Evolutionary conservation across 2,888 invertebrate genomes (phyloP).

Genomic region (Tetropium fuscum): DNA sequence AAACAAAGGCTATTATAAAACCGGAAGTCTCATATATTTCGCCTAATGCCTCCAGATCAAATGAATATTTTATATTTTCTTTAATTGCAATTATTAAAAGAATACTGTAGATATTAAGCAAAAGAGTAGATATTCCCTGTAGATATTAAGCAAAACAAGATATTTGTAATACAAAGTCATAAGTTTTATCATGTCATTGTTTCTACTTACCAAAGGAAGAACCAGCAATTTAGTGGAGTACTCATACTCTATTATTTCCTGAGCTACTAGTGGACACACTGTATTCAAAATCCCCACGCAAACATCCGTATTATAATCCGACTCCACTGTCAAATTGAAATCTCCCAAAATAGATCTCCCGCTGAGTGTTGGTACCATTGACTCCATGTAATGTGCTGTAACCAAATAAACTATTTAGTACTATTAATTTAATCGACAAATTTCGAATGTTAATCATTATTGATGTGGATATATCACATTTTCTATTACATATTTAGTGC

Average conservation of each 20-base stretch:
- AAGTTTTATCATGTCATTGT: too few species aligned
- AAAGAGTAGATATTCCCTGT: too few species aligned
- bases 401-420: background rate
- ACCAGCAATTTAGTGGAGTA: background rate
- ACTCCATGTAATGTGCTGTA: conserved; percentile 36
- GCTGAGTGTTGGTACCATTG: conserved; percentile 25
- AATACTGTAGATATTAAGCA: too few species aligned
- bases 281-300: conserved; percentile 39
- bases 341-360: conserved; percentile 4
- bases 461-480: too few species aligned
- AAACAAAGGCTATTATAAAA: too few species aligned
- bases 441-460: background rate
- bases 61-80: too few species aligned
- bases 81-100: too few species aligned
- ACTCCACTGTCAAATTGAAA: background rate
- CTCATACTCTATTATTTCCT: conserved; percentile 32
- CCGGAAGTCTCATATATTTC: too few species aligned
- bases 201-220: conserved; percentile 7
- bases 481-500: too few species aligned
- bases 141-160: too few species aligned
- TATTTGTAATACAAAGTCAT: too few species aligned
- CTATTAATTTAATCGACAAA: background rate
- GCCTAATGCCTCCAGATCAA: too few species aligned
- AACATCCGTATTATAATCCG: conserved; percentile 26
- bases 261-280: conserved; percentile 35